These are phyloP conservation scores for Digitonthophagus gazella DNA, from an alignment of 2,888 invertebrate genomes.

Conservation along the genomic window DNA sequence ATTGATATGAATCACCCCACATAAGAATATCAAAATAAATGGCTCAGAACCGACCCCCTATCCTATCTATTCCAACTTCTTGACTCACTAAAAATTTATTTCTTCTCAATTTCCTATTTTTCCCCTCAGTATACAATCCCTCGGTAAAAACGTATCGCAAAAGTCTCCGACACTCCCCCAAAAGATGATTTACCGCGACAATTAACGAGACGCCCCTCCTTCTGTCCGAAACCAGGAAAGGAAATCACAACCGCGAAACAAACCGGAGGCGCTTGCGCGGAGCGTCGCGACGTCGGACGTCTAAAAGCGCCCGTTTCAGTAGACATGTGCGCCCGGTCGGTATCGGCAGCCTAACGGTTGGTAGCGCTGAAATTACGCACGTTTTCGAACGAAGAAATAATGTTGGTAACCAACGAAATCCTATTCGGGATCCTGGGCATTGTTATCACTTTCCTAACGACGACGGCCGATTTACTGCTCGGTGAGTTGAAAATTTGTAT, in stretches of 20 bases:
- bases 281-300: slow-evolving; percentile 1
- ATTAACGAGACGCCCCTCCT: not conserved
- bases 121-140: not conserved
- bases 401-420: not conserved
- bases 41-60: not conserved
- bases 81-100: not conserved
- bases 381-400: not conserved
- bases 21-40: not conserved
- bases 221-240: not conserved
- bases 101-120: not conserved
- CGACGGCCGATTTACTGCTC: not conserved
- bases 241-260: not conserved
- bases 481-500: not conserved
- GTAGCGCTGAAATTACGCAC: not conserved
- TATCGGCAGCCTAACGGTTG: not conserved
- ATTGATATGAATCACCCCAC: too few relatives aligned
- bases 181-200: not conserved
- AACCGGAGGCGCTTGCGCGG: not conserved
- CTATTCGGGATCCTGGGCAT: slow-evolving; percentile 6
- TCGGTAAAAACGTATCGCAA: not conserved
- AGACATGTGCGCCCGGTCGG: slow-evolving; percentile 8
- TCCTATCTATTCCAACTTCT: not conserved
- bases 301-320: slow-evolving; percentile 5
- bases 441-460: not conserved
- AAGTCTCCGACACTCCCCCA: not conserved